Evolutionary conservation across 1,140 invertebrate species (phyloP), one percentile per base, ranked within the genome.

Genomic region (Telenomus remus): DNA sequence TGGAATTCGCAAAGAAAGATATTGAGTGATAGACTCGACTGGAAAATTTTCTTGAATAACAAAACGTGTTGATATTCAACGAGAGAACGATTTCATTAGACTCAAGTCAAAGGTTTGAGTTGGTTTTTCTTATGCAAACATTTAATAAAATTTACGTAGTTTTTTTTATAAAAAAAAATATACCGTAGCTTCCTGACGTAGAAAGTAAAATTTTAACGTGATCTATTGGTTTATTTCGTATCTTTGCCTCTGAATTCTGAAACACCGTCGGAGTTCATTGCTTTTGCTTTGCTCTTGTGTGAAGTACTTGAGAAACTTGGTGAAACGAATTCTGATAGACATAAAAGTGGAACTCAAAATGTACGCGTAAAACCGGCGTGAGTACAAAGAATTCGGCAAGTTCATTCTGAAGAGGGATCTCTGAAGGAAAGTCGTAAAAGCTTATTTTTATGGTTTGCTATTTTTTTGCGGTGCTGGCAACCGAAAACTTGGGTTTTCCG

Each of bases 341-440:
- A 68, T 59, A 68, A 61, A 43, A 77, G 54, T 65, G 33, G 44
- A 66, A 68, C 57, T 72, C 43, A 59, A 77, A 77, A 72, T 59
- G 68, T 64, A 72, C 59, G 57, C 63, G 59, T 64, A 72, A 77
- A 77, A 54, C 53, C 56, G 19, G 19, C 19, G 50, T 63, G 57
- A 69, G 68, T 47, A 68, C 68, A 77, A 77, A 77, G 63, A 77
- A 77, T 72, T 77, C 39, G 63, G 68, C 56, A 77, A 77, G 63
- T 77, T 76, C 56, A 55, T 76, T 56, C 61, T 47, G 66, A 66
- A 71, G 74, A 71, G 63, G 74, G 66, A 76, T 70, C 43, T 70
- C 48, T 53, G 60, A 66, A 60, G 66, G 43, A 55, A 69, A 60
- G 57, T 71, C 61, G 60, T 76, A 71, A 71, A 70, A 76, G 61